Evolutionary conservation across 1,140 invertebrate species (phyloP).

Genomic region (Armadillidium nasatum): DNA sequence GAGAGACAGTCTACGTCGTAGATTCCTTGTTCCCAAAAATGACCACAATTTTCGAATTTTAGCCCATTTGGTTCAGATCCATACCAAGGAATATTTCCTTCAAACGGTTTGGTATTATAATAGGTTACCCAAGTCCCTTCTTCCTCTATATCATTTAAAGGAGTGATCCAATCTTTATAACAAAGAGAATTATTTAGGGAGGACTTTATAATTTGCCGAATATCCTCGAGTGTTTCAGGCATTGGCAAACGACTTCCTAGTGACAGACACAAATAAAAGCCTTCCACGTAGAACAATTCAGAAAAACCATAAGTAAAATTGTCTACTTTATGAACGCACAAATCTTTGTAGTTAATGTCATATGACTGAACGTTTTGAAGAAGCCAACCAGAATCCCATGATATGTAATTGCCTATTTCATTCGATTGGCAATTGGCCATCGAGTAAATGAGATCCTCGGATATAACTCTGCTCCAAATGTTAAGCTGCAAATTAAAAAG

Average conservation of each 20-base stretch:
- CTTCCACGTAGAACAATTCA: no score
- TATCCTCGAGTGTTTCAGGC: no score
- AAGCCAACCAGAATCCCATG: not conserved
- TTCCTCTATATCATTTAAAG: conserved; percentile 20
- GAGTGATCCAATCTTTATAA: no score
- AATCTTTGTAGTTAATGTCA: no score
- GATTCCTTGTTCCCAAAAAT: not conserved
- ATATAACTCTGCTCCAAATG: no score
- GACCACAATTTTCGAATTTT: conserved; percentile 17
- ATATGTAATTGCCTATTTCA: conserved; percentile 4
- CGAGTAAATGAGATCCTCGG: no score
- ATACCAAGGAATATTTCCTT: not conserved
- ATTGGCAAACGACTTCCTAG: no score
- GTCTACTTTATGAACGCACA: no score
- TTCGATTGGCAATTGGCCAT: conserved; percentile 16
- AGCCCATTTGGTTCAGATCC: conserved; percentile 12
- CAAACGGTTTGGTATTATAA: conserved; percentile 8
- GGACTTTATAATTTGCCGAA: no score
- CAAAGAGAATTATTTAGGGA: no score
- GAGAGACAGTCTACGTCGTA: conserved; percentile 11
- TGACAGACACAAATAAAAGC: no score
- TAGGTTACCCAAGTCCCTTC: conserved; percentile 29
- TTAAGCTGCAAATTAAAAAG: not conserved
- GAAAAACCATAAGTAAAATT: no score
- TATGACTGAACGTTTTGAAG: not conserved